Conservation (phyloP, 2,797 vertebrate genomes). For the Pygocentrus nattereri region DNA sequence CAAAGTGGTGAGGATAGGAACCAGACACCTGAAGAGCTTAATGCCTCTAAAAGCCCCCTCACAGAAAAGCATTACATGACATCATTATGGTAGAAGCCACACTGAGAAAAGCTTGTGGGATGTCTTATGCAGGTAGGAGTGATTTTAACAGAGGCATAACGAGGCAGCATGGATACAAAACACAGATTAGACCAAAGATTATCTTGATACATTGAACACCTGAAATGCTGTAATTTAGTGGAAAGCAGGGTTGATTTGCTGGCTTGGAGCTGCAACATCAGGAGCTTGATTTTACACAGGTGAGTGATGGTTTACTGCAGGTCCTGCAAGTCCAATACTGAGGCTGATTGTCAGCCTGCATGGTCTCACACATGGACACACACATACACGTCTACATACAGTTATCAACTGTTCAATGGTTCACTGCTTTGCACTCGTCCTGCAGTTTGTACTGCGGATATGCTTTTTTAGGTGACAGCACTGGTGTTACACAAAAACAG, state of each 20-base stretch:
- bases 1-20: too few relatives aligned
- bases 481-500: too few relatives aligned
- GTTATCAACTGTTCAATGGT: too few relatives aligned
- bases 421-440: too few relatives aligned
- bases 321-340: not conserved
- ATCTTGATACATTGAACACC: not conserved
- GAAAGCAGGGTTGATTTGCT: conserved; percentile 8
- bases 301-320: not conserved
- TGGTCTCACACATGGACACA: not conserved
- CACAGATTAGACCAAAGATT: not conserved
- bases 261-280: not conserved
- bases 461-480: too few relatives aligned
- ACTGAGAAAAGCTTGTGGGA: not conserved
- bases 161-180: not conserved
- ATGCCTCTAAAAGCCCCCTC: too few relatives aligned
- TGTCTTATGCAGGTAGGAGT: not conserved
- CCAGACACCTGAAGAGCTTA: too few relatives aligned
- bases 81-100: too few relatives aligned
- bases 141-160: not conserved
- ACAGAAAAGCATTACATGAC: too few relatives aligned
- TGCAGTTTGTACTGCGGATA: too few relatives aligned
- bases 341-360: not conserved
- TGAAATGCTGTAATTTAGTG: not conserved
- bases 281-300: not conserved
- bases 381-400: not conserved